Evolutionary conservation across 2,797 vertebrate species (phyloP), one percentile per base, ranked within the genome.

Genomic region (Trichosurus vulpecula): DNA sequence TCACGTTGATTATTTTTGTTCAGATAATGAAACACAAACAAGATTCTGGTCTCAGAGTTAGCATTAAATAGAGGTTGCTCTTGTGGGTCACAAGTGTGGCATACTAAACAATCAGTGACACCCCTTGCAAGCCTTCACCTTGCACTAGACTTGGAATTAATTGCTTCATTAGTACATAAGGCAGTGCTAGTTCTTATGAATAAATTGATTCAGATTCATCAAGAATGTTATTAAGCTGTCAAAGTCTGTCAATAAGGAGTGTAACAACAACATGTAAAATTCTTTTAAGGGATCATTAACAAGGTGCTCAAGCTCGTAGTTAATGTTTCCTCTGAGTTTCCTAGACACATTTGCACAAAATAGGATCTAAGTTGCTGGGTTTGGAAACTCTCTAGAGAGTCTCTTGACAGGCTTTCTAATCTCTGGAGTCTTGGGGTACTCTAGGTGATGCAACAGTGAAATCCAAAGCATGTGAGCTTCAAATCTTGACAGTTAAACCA

Each of bases 151-250:
- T 90, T 91, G 97, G 54, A 92, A 96, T 81, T 98, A 97, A 96
- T 94, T 97, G 89, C 97, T 97, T 98, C 96, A 92, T 98, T 97
- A 98, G 92, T 97, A 93, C 95, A 97, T 96, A 97, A 97, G 91
- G 94, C 92, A 94, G 92, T 97, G 96, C 95, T 94, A 96, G 95
- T 95, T 97, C 97, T 97, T 93, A 95, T 95, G 57, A 97, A 97
- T 94, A 98, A 97, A 98, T 94, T 96, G 95, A 0, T 98, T 98
- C 89, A 92, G 92, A 95, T 97, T 98, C 95, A 97, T 91, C 96
- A 97, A 95, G 81, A 92, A 92, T 97, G 93, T 96, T 98, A 93
- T 92, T 98, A 97, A 96, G 94, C 91, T 98, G 81, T 95, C 96
- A 97, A 92, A 98, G 96, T 90, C 95, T 98, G 95, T 96, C 97